These are phyloP conservation scores for Oreochromis mossambicus DNA, from an alignment of 2,797 vertebrate species.

Conservation along the genomic window DNA sequence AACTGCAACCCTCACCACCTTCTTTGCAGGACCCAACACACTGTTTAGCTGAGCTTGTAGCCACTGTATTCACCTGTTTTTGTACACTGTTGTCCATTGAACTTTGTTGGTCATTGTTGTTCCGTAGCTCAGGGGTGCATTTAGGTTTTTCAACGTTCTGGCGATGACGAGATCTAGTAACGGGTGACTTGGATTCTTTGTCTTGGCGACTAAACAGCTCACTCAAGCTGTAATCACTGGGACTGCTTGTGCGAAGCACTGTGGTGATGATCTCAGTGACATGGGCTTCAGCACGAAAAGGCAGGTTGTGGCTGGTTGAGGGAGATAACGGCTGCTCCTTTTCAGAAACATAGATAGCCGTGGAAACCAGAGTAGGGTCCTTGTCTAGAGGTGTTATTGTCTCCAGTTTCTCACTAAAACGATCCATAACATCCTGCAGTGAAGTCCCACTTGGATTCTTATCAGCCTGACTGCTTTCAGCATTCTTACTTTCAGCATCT, in stretches of 20 bases:
- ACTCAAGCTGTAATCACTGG: slow-evolving; percentile 87
- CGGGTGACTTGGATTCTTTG: slow-evolving; percentile 83
- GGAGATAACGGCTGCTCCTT: slow-evolving; percentile 67
- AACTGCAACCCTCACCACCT: neutral
- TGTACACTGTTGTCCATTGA: neutral
- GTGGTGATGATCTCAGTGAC: slow-evolving; percentile 88
- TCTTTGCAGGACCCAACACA: neutral
- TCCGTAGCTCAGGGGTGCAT: slow-evolving; percentile 52
- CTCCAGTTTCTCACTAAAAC: slow-evolving; percentile 89
- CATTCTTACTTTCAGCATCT: slow-evolving; percentile 30
- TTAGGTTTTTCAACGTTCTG: slow-evolving; percentile 49
- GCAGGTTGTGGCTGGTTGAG: slow-evolving; percentile 70
- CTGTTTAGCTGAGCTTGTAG: neutral
- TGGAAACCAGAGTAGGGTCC: slow-evolving; percentile 67
- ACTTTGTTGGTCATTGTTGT: neutral
- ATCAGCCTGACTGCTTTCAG: slow-evolving; percentile 53
- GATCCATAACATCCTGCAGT: slow-evolving; percentile 86
- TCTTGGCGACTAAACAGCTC: slow-evolving; percentile 85
- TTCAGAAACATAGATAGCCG: slow-evolving; percentile 67
- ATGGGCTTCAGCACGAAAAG: slow-evolving; percentile 77
- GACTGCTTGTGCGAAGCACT: slow-evolving; percentile 83
- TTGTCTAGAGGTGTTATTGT: slow-evolving; percentile 82
- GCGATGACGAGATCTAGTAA: slow-evolving; percentile 85
- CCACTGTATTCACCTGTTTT: neutral
- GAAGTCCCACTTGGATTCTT: slow-evolving; percentile 72